Percentiles rank a stretch among this genome's conserved stretches.
These are phyloP conservation scores for Aradophagus sp. DNA, from an alignment of 1,140 invertebrate genomes.

Conservation along the genomic window DNA sequence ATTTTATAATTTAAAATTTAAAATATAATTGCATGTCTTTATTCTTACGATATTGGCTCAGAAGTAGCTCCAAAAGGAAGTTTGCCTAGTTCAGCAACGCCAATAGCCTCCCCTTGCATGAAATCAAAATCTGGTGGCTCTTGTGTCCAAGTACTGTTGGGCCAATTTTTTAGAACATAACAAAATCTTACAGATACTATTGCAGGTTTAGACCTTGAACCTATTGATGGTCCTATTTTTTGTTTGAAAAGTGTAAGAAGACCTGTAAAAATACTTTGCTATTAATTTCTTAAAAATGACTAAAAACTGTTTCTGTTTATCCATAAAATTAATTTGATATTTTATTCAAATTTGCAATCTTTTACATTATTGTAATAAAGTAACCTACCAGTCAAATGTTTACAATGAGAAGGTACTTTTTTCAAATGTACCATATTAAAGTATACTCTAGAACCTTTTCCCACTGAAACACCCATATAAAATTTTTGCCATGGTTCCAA, in stretches of 20 bases:
- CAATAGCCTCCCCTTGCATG: conserved; percentile 77
- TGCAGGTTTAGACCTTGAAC: conserved; percentile 79
- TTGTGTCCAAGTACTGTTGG: conserved; percentile 80
- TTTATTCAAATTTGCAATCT: too few relatives aligned
- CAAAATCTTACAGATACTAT: conserved; percentile 87
- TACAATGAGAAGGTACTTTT: conserved; percentile 86
- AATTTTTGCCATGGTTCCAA: conserved; percentile 86
- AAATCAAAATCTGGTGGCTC: conserved; percentile 84
- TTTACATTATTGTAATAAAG: too few relatives aligned
- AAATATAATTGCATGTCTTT: conserved; percentile 45
- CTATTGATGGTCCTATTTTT: conserved; percentile 79
- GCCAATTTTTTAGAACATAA: conserved; percentile 86
- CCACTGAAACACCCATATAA: conserved; percentile 86
- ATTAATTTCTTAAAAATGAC: too few relatives aligned
- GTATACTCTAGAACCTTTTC: conserved; percentile 82
- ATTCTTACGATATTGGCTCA: conserved; percentile 82
- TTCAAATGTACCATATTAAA: conserved; percentile 93
- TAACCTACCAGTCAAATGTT: conserved; percentile 82
- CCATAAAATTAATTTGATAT: too few relatives aligned
- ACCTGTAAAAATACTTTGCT: conserved; percentile 77
- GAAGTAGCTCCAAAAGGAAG: conserved; percentile 89
- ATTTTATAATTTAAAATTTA: too few relatives aligned
- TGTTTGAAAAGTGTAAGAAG: conserved; percentile 86
- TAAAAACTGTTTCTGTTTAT: too few relatives aligned
- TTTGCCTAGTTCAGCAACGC: conserved; percentile 76